Conservation (phyloP, 2,797 vertebrate genomes). For the Picus viridis region DNA sequence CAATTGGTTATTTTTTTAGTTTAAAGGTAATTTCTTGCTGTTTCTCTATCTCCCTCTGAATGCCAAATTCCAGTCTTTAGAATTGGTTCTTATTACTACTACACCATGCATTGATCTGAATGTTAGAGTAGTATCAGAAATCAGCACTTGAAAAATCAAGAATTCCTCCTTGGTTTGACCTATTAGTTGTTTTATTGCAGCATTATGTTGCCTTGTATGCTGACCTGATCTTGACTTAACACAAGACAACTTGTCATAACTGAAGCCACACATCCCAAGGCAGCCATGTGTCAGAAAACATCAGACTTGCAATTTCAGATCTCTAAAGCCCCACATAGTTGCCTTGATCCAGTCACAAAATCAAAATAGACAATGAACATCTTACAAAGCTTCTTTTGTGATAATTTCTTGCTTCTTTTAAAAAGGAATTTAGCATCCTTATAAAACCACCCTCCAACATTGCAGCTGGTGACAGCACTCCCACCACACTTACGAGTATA, state of each 20-base stretch:
- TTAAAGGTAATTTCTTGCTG: neutral
- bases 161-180: neutral
- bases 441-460: neutral
- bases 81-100: neutral
- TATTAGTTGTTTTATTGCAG: neutral
- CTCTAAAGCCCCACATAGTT: neutral
- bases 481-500: neutral
- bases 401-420: neutral
- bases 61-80: neutral
- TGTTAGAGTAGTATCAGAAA: neutral
- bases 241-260: neutral
- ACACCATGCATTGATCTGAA: neutral
- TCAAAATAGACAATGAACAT: neutral
- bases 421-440: neutral
- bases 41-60: neutral
- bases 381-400: constrained; percentile 12
- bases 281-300: constrained; percentile 7
- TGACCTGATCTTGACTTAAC: constrained; percentile 31
- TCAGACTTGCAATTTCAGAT: neutral
- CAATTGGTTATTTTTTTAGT: neutral
- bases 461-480: neutral
- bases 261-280: constrained; percentile 4
- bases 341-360: neutral
- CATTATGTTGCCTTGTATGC: neutral
- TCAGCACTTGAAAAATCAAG: neutral